Percentiles rank a stretch among this genome's conserved stretches.
phyloP scores from a whole-genome alignment of 2,113 vertebrate species.

The Donacobius atricapilla region DNA sequence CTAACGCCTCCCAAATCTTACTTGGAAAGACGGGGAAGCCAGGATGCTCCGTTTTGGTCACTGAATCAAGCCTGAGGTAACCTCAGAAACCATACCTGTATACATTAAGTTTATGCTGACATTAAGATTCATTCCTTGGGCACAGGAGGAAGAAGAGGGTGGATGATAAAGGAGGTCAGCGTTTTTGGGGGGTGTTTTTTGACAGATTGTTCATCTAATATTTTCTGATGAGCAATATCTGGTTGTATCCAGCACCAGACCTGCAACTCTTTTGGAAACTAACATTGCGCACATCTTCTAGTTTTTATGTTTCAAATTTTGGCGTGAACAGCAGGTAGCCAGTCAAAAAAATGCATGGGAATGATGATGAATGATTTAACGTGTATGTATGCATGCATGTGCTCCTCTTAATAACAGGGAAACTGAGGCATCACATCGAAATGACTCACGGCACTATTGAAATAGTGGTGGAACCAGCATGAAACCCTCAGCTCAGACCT shows the following conservation, averaged over 20 bases:
- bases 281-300: background rate
- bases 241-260: background rate
- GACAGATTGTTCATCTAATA: background rate
- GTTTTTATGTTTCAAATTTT: background rate
- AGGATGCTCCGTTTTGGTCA: background rate
- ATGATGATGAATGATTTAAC: background rate
- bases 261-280: background rate
- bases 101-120: background rate
- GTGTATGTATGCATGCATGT: background rate
- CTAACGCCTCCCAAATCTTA: background rate
- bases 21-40: background rate
- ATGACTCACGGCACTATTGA: background rate
- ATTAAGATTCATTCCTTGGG: background rate
- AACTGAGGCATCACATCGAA: slow-evolving; percentile 18
- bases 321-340: background rate
- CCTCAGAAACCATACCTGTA: background rate
- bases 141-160: background rate
- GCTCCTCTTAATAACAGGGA: slow-evolving; percentile 45
- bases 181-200: fast-evolving
- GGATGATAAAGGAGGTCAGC: background rate
- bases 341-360: background rate
- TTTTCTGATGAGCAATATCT: background rate
- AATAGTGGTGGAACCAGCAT: background rate
- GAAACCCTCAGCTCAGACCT: background rate
- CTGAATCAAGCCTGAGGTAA: background rate